Evolutionary conservation across 2,113 vertebrate species (phyloP).

Genomic region (Gallinago undulata): DNA sequence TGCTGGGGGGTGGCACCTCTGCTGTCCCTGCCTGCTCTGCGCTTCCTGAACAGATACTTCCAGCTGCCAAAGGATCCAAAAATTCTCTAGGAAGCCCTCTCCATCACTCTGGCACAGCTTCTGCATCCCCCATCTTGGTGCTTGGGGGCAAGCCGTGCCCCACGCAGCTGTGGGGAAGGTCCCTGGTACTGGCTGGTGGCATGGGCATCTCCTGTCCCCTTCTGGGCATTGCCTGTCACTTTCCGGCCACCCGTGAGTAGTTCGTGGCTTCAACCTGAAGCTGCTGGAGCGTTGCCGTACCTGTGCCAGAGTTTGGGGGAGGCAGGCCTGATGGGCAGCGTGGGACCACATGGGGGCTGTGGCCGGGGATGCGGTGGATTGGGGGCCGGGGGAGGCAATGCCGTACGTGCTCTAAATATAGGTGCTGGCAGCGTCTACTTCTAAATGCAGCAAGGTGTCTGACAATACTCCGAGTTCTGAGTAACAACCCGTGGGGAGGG

Average conservation of each 20-base stretch:
- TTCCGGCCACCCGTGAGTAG: fast-evolving
- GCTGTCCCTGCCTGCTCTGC: not conserved
- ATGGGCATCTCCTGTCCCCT: not conserved
- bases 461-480: conserved; percentile 42
- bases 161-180: not conserved
- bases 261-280: not conserved
- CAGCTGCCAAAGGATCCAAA: not conserved
- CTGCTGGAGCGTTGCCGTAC: not conserved
- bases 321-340: not conserved
- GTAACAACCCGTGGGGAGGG: conserved; percentile 31
- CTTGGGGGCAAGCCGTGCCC: fast-evolving
- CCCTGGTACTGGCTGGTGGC: not conserved
- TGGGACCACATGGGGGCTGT: fast-evolving
- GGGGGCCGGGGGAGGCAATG: not conserved
- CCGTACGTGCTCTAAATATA: not conserved
- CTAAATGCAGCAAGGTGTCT: conserved; percentile 44
- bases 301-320: not conserved
- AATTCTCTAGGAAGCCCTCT: not conserved
- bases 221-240: not conserved
- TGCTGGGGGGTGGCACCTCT: not conserved
- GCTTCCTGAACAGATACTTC: not conserved
- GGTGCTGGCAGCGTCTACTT: conserved; percentile 4
- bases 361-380: not conserved
- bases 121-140: not conserved
- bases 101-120: not conserved